A percentile compares a stretch with the other conserved stretches of the same genome.
Conservation (phyloP, 2,888 invertebrate genomes). For the Sesamia inferens region DNA sequence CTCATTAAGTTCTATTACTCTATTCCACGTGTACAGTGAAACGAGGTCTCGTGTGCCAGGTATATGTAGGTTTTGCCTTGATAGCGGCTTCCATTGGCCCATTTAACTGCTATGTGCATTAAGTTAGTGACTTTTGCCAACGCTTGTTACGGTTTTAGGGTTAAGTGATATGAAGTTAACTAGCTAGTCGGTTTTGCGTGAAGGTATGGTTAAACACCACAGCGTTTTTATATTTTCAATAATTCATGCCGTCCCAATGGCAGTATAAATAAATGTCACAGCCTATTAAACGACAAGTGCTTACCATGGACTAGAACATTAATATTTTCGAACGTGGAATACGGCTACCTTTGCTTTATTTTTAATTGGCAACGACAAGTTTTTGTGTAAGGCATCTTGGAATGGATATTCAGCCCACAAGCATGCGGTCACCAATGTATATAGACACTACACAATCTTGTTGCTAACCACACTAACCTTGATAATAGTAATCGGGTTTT, state of each 20-base stretch:
- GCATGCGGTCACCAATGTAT: conserved; percentile 53
- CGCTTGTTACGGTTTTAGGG: conserved; percentile 43
- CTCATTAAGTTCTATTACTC: conserved; percentile 35
- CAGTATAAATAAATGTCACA: conserved; percentile 34
- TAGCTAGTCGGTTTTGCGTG: not conserved
- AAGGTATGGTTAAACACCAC: not conserved
- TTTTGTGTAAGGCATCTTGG: conserved; percentile 36
- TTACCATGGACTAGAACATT: conserved; percentile 44
- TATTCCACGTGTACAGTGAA: conserved; percentile 43
- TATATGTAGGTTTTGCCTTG: conserved; percentile 71
- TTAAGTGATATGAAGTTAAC: conserved; percentile 41
- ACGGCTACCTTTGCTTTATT: conserved; percentile 38
- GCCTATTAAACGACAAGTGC: conserved; percentile 22
- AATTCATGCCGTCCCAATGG: conserved; percentile 7
- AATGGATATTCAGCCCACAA: conserved; percentile 54
- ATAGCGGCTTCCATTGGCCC: conserved; percentile 73
- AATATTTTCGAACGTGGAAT: conserved; percentile 16
- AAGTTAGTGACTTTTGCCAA: conserved; percentile 51
- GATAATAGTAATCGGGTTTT: conserved; percentile 46
- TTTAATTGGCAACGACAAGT: conserved; percentile 30
- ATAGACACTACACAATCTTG: conserved; percentile 26
- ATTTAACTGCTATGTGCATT: conserved; percentile 65
- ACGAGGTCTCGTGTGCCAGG: conserved; percentile 65
- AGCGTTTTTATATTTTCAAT: not conserved
- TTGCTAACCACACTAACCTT: conserved; percentile 54